A percentile compares a stretch with the other conserved stretches of the same genome.
Conservation (phyloP, 2,888 invertebrate genomes). For the Imbricaverruca yamaguchii region DNA sequence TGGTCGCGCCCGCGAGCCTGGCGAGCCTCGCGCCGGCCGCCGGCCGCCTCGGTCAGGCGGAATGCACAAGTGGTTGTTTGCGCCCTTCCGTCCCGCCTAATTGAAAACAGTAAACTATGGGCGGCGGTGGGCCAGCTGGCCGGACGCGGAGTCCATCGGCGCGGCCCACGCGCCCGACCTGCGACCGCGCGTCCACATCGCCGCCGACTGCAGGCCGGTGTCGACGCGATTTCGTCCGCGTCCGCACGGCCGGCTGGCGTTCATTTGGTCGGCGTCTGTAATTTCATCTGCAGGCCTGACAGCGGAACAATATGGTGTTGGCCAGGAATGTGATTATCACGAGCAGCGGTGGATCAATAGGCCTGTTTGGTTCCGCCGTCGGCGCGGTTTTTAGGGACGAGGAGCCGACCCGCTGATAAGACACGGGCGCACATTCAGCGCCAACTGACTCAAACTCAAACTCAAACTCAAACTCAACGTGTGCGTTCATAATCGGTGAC, state of each 20-base stretch:
- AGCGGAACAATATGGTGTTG: not conserved
- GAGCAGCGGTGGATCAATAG: not conserved
- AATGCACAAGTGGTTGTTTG: not conserved
- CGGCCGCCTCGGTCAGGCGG: not conserved
- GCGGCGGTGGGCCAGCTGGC: not conserved
- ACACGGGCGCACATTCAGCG: not conserved
- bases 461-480: too few species aligned
- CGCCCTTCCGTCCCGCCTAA: not conserved
- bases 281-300: not conserved
- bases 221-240: not conserved
- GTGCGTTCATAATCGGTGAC: too few species aligned
- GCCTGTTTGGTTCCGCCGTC: not conserved
- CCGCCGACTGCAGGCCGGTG: too few species aligned
- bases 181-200: not conserved
- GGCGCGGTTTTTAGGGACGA: not conserved
- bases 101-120: constrained; percentile 13
- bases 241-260: not conserved
- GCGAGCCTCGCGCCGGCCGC: not conserved
- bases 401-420: not conserved
- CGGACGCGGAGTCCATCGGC: not conserved
- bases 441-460: not conserved
- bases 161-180: not conserved
- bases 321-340: constrained; percentile 3
- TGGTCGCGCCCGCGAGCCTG: not conserved
- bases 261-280: not conserved